Percentiles rank a stretch among this genome's conserved stretches.
Evolutionary conservation across 1,140 invertebrate genomes (phyloP).

Genomic region (Aphelinus atriplicis): DNA sequence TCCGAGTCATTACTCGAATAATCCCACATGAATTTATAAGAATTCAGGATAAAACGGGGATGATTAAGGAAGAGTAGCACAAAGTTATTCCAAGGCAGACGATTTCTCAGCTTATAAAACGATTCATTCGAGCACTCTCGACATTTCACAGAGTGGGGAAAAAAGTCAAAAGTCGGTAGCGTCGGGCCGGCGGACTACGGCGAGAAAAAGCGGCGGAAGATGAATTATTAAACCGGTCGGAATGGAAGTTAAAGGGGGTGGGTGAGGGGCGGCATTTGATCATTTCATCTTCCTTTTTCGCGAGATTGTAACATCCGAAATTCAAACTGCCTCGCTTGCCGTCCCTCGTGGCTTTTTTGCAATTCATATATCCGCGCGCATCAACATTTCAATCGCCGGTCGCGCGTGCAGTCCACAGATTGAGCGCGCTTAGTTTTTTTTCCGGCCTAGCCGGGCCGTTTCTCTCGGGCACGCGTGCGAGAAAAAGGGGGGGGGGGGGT

Average conservation of each 20-base stretch:
- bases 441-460: too few species aligned
- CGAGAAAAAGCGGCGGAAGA: not conserved
- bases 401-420: not conserved
- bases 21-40: too few species aligned
- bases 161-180: not conserved
- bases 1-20: too few species aligned
- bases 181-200: not conserved
- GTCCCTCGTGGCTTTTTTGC: constrained; percentile 16
- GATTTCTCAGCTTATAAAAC: constrained; percentile 27
- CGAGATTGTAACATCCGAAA: constrained; percentile 20
- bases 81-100: not conserved
- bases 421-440: too few species aligned
- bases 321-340: constrained; percentile 11
- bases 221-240: constrained; percentile 33
- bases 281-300: constrained; percentile 23
- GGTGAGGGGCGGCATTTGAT: constrained; percentile 12
- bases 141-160: constrained; percentile 6
- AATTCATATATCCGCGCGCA: constrained; percentile 26
- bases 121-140: constrained; percentile 33
- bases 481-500: not conserved
- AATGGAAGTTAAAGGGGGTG: constrained; percentile 25
- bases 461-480: not conserved
- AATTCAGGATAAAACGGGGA: too few species aligned
- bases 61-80: not conserved
- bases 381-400: constrained; percentile 32